Evolutionary conservation across 2,888 invertebrate genomes (phyloP), one percentile per base, ranked within the genome.

Genomic region (Syrista parreyssii): DNA sequence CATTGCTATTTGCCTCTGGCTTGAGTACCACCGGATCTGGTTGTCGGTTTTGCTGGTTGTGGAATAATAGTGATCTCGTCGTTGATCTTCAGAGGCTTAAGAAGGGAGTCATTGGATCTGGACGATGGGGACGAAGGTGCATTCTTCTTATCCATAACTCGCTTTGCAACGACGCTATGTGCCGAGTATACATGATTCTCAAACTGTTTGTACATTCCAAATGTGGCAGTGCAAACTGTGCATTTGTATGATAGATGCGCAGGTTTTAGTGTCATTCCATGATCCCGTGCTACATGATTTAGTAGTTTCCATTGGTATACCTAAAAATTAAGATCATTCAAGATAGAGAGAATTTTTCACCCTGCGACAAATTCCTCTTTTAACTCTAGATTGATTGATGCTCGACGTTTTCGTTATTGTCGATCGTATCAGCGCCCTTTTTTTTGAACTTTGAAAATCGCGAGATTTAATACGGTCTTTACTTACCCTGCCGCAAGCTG

Each of bases 231-330:
- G 91, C 98, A 98, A 36, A 98, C 98, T 15, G 98, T 98, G 92
- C 98, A 98, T 92, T 98, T 98, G 93, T 98, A 98, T 40, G 98
- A 97, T 78, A 98, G 93, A 91, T 98, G 97, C 68, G 98, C 98
- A 33, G 98, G 98, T 90, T 98, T 98, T 83, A 98, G 92, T 68
- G 97, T 96, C 94, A 98, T 95, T 88, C 96, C 96, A 92, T 98
- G 98, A 92, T 98, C 98, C 85, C 97, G 94, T 73, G 97, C 97
- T 79, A 98, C 98, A 90, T 98, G 98, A 91, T 97, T 97, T 78
- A 98, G 92, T 82, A 98, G 92, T 91, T 98, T 98, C 97, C 97
- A 97, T 92, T 98, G 97, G 91, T 97, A 98, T 84, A 97, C 97
- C 97, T 97, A 91, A 1, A 93, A 91, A 76, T 77, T 76, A 74